A percentile compares a stretch with the other conserved stretches of the same genome.
Conservation (phyloP, 2,888 invertebrate genomes). For the Dryobota labecula region DNA sequence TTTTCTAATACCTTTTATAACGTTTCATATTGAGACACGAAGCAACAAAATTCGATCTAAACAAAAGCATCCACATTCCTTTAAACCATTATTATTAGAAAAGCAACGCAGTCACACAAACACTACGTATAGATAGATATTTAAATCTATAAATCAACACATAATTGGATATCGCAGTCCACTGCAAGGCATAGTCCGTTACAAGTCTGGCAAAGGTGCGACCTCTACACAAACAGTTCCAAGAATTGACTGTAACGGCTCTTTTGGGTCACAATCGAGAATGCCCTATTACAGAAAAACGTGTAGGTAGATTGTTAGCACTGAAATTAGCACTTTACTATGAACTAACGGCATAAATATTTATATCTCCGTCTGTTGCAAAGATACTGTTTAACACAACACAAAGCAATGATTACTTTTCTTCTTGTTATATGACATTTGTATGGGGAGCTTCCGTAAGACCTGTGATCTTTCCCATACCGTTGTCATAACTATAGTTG, state of each 20-base stretch:
- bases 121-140: too few relatives aligned
- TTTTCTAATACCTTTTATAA: too few relatives aligned
- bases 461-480: constrained; percentile 46
- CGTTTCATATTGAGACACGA: too few relatives aligned
- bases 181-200: not conserved
- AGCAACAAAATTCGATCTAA: too few relatives aligned
- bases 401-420: constrained; percentile 38
- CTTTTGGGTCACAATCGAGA: constrained; percentile 28
- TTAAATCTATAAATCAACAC: not conserved
- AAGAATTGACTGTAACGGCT: constrained; percentile 19
- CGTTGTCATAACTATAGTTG: constrained; percentile 35
- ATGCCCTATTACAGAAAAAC: constrained; percentile 28
- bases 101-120: too few relatives aligned
- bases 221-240: constrained; percentile 8
- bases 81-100: too few relatives aligned
- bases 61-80: too few relatives aligned
- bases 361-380: not conserved
- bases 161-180: not conserved
- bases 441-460: constrained; percentile 58
- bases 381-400: constrained; percentile 22
- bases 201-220: not conserved
- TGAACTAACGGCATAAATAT: constrained; percentile 10
- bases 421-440: constrained; percentile 36
- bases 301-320: constrained; percentile 1
- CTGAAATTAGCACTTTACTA: constrained; percentile 21